Percentiles rank a stretch among this genome's conserved stretches.
Conservation (phyloP, 2,888 invertebrate species). For the Drosophila limbata region DNA sequence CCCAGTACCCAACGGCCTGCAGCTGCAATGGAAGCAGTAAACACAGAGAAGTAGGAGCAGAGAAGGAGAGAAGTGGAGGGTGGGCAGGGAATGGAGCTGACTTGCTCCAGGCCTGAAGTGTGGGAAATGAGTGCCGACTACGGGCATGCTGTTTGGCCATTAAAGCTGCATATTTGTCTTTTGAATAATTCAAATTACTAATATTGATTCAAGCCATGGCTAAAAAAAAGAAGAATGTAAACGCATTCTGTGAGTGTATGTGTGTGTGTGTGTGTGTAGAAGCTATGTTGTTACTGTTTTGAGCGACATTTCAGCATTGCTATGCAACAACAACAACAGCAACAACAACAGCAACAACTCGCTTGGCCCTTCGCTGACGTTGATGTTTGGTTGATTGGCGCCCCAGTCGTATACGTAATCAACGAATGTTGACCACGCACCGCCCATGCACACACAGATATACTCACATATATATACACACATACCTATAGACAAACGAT, state of each 20-base stretch:
- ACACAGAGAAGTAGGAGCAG: constrained; percentile 4
- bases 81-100: not conserved
- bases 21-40: constrained; percentile 36
- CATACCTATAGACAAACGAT: constrained; percentile 47
- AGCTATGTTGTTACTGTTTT: constrained; percentile 41
- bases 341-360: constrained; percentile 29
- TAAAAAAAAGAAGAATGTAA: constrained; percentile 59
- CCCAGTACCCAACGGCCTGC: constrained; percentile 52
- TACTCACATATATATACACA: constrained; percentile 25
- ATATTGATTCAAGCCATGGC: constrained; percentile 84
- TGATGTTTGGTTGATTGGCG: constrained; percentile 78
- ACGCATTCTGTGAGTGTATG: constrained; percentile 53
- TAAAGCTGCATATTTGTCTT: constrained; percentile 85
- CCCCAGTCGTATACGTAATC: constrained; percentile 83
- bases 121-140: constrained; percentile 36
- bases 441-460: constrained; percentile 34
- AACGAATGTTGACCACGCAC: constrained; percentile 81
- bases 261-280: constrained; percentile 30
- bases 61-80: too few relatives aligned
- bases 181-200: constrained; percentile 86
- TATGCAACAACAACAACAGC: constrained; percentile 58
- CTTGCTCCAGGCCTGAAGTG: constrained; percentile 34
- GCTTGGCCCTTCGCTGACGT: constrained; percentile 62
- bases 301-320: constrained; percentile 67
- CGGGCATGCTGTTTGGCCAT: constrained; percentile 83